Conservation (phyloP, 2,113 vertebrate species). For the Ancistrus triradiatus region DNA sequence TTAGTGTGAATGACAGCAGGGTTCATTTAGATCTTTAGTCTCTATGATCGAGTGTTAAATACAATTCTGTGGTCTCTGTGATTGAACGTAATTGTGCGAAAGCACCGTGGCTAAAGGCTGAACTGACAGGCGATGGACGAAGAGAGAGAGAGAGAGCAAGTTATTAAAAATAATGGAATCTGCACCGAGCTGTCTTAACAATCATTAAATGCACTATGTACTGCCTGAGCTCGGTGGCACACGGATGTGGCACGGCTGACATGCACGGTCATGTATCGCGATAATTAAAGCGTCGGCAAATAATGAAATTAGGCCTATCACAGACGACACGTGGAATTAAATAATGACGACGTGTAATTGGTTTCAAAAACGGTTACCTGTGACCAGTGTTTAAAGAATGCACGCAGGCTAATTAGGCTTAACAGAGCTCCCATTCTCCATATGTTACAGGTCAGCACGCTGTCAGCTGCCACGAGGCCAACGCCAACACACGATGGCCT, state of each 20-base stretch:
- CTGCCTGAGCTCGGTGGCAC: conserved; percentile 14
- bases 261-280: conserved; percentile 26
- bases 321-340: conserved; percentile 23
- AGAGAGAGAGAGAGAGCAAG: conserved; percentile 11
- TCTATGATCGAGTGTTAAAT: conserved; percentile 21
- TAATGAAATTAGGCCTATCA: conserved; percentile 31
- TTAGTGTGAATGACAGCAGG: conserved; percentile 20
- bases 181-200: conserved; percentile 18
- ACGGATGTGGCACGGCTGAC: background rate
- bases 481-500: conserved; percentile 4
- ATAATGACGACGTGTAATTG: conserved; percentile 29
- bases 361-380: conserved; percentile 26
- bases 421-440: background rate
- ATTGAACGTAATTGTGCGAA: conserved; percentile 29
- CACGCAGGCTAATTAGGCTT: background rate
- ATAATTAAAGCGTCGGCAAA: conserved; percentile 26
- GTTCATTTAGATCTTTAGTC: conserved; percentile 37
- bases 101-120: conserved; percentile 16
- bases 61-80: conserved; percentile 20
- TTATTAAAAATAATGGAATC: conserved; percentile 44
- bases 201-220: conserved; percentile 39
- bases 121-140: conserved; percentile 1
- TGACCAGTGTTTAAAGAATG: conserved; percentile 3
- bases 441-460: conserved; percentile 16
- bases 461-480: background rate